Base-by-base conservation (phyloP, 2,113 vertebrate genomes). In the Litocranius walleri region DNA sequence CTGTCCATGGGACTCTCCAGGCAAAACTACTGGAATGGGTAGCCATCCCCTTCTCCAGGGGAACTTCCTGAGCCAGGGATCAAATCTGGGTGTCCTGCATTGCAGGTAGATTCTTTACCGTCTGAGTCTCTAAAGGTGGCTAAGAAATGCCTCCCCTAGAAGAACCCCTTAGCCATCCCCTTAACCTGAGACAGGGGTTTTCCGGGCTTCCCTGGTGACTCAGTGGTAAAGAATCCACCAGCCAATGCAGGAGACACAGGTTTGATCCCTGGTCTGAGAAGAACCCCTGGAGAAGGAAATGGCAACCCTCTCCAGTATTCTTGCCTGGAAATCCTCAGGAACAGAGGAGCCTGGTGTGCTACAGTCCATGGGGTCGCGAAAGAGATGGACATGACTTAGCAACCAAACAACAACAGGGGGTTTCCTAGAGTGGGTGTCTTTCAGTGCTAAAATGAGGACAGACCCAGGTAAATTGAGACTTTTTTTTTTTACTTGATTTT, bases 401-500 rank as follows among this genome's bases (percentile, higher is more conserved):
- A 67, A 36, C 17, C 0, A 4, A 67, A 21, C 33, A 67, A 14
- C 62, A 64, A 21, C 67, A 19, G 45, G 0, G 6, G 0, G 0
- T 59, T n/a, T 89, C 25, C 29, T 27, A n/a, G 57, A 48, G 9
- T 57, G 10, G 21, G 9, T 30, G 0, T 45, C 15, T 74, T 54
- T 23, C 10, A 11, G 10, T 17, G 4, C 29, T 64, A 80, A 33
- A 48, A 64, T 10, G 12, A 82, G 43, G 48, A 54, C 15, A 30
- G 48, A 45, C 25, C 23, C 7, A 0, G n/a, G 62, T 25, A 93
- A 91, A 80, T n/a, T 80, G 36, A 52, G 25, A 84, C 5, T 40
- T 40, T 40, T 40, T 40, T 40, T 40, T 40, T 40, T 40, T 3
- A 40, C 40, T 40, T 40, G 40, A 40, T 40, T 40, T 40, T 40